phyloP scores from a whole-genome alignment of 1,140 invertebrate species.

The Zaprionus nigranus region DNA sequence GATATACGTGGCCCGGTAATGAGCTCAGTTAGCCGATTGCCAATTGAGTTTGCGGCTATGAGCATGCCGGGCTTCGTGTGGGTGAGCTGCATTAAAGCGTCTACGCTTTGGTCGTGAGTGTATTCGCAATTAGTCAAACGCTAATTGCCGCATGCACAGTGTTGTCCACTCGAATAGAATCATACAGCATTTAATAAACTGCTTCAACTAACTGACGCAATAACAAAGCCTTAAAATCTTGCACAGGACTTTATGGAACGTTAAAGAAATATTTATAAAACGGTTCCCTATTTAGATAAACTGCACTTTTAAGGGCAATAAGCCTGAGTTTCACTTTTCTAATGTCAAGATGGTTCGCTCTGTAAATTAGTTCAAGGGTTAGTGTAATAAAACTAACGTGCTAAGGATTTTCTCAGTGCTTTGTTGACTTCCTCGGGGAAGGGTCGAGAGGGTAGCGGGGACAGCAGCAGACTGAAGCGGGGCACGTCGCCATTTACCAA shows the following conservation, averaged over 20 bases:
- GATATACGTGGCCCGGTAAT: slow-evolving; percentile 53
- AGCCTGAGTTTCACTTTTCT: slow-evolving; percentile 50
- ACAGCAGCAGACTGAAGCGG: background rate
- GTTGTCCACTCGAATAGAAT: slow-evolving; percentile 15
- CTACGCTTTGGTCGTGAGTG: slow-evolving; percentile 61
- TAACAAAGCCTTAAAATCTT: background rate
- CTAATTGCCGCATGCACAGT: slow-evolving; percentile 45
- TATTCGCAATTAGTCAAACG: slow-evolving; percentile 76
- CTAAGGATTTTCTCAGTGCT: slow-evolving; percentile 65
- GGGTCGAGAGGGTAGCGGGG: background rate
- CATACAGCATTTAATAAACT: too few species aligned
- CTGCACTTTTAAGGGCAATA: slow-evolving; percentile 47
- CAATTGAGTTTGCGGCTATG: slow-evolving; percentile 74
- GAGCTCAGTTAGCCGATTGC: slow-evolving; percentile 78
- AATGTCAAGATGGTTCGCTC: slow-evolving; percentile 43
- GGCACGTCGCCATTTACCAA: slow-evolving; percentile 79
- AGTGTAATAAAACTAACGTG: slow-evolving; percentile 77
- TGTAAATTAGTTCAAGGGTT: slow-evolving; percentile 80
- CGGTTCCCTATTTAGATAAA: background rate
- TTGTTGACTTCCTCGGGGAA: slow-evolving; percentile 55
- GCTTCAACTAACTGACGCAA: background rate
- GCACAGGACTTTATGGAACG: too few species aligned
- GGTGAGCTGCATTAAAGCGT: slow-evolving; percentile 60
- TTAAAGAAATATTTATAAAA: background rate
- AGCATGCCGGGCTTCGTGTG: slow-evolving; percentile 12